Evolutionary conservation across 2,113 vertebrate species (phyloP).

Genomic region (Candoia aspera): DNA sequence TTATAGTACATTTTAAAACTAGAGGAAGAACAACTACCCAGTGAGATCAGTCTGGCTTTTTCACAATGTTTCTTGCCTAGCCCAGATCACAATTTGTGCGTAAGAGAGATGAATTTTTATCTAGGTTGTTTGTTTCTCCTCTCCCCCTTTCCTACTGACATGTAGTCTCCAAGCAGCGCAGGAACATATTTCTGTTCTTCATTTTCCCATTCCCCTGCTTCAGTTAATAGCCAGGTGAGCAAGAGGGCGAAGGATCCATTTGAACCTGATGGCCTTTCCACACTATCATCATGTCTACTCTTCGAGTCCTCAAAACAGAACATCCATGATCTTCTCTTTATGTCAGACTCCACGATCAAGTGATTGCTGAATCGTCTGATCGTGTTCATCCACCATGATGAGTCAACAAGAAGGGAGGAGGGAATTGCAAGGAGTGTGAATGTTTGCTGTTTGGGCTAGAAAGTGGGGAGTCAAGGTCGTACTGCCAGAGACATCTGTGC

Average conservation of each 20-base stretch:
- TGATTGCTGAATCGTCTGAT: too few species aligned
- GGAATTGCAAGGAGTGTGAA: too few species aligned
- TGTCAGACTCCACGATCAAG: too few species aligned
- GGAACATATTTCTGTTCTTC: not conserved
- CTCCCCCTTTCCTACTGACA: not conserved
- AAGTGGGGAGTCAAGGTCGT: too few species aligned
- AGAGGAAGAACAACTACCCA: not conserved
- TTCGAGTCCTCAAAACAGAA: not conserved
- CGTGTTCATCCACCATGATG: too few species aligned
- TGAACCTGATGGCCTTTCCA: not conserved
- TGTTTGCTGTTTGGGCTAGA: too few species aligned
- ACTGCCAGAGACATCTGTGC: too few species aligned
- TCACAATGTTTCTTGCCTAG: not conserved
- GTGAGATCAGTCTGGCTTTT: constrained; percentile 10
- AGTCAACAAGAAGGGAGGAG: too few species aligned
- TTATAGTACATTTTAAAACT: not conserved
- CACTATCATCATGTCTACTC: too few species aligned
- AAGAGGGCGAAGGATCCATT: not conserved
- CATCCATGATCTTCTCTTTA: not conserved
- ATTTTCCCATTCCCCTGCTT: not conserved
- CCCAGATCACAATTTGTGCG: not conserved
- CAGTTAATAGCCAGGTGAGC: not conserved
- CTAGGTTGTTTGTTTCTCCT: not conserved
- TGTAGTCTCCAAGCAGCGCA: not conserved
- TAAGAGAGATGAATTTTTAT: not conserved